Conservation (phyloP, 2,888 invertebrate species). For the Meteorus colon region DNA sequence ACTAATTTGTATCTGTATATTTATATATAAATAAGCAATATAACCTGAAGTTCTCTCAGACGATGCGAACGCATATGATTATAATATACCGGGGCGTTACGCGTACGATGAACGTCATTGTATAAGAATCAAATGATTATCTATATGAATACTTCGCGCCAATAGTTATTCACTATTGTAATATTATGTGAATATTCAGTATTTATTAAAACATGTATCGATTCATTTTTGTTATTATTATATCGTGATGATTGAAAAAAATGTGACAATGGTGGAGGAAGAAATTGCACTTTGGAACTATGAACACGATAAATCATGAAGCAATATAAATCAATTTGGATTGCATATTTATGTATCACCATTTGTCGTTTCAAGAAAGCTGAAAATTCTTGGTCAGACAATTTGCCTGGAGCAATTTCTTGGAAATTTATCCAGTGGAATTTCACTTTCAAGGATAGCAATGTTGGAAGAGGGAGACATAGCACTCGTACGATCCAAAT, state of each 20-base stretch:
- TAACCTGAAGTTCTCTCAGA: conserved; percentile 35
- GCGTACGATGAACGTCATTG: conserved; percentile 17
- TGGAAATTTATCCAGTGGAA: conserved; percentile 49
- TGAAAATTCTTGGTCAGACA: conserved; percentile 26
- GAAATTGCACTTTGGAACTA: too few relatives aligned
- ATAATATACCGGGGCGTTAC: conserved; percentile 21
- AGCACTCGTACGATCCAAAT: conserved; percentile 44
- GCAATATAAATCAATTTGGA: background rate
- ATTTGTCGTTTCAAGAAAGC: conserved; percentile 24
- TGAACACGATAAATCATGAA: too few relatives aligned
- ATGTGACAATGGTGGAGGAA: too few relatives aligned
- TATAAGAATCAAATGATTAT: conserved; percentile 26
- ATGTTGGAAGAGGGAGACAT: conserved; percentile 22
- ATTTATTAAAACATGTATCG: conserved; percentile 11
- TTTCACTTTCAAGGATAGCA: conserved; percentile 53
- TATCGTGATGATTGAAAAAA: too few relatives aligned
- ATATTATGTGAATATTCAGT: background rate
- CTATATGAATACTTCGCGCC: background rate
- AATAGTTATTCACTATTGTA: background rate
- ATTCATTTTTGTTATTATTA: background rate
- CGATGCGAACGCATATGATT: conserved; percentile 41
- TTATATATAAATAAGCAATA: conserved; percentile 17
- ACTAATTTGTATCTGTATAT: conserved; percentile 44
- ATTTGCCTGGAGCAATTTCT: conserved; percentile 41
- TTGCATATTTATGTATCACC: conserved; percentile 13